Evolutionary conservation across 2,113 vertebrate species (phyloP), one percentile per base, ranked within the genome.

Genomic region (Peromyscus californicus): DNA sequence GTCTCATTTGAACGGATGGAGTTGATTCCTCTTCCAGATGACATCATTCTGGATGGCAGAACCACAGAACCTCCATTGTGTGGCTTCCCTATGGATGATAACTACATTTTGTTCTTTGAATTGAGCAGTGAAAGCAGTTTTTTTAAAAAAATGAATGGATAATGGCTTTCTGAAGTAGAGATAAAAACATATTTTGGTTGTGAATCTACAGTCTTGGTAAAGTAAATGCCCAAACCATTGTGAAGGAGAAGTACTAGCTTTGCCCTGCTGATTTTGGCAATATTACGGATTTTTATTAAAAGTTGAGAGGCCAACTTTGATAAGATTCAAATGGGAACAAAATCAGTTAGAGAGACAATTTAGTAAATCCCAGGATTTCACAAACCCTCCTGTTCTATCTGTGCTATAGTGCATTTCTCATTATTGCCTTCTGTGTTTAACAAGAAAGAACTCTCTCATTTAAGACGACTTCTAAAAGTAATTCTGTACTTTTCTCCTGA

Each of bases 271-370:
- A 54, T 29, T 93, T 93, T 4, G 26, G 67, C 24, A 8, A 17
- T 83, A 61, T 82, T 5, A 92, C 2, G 74, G 22, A 33, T n/a
- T 89, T 85, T 95, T 79, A 88, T 93, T 74, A 90, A 87, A 84
- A 93, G 48, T n/a, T 59, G 12, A 85, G 26, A 26, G 51, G 9
- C 93, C 4, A 45, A 36, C 7, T 90, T 96, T 96, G 45, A 33
- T 83, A 90, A 94, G 42, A 93, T 72, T 88, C n/a, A 54, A 84
- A 51, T 8, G 39, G 26, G 87, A 69, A 90, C 29, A 69, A 93
- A 94, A 39, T 67, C 63, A 83, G 4, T 45, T 67, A 91, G n/a
- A 94, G 39, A 78, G 12, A 76, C 3, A 90, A 85, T 29, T 22
- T 70, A 24, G 26, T 51, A 93, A 74, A 45, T 36, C 8, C 33